A percentile compares a stretch with the other conserved stretches of the same genome.
phyloP scores from a whole-genome alignment of 2,888 invertebrate genomes.

The Gortyna flavago region DNA sequence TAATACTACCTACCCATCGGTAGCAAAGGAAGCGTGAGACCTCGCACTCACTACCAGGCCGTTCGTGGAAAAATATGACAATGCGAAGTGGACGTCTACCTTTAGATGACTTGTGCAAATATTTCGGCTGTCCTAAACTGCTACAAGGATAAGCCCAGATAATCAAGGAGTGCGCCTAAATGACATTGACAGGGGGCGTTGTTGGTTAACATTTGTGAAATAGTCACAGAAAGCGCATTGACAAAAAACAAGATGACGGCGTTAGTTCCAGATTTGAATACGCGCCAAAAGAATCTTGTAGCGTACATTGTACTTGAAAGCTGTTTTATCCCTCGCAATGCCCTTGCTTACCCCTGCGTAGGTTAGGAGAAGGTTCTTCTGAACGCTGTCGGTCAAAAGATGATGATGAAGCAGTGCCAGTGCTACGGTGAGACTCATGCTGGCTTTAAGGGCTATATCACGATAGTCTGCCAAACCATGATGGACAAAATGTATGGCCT shows the following conservation, averaged over 20 bases:
- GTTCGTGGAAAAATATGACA: constrained; percentile 47
- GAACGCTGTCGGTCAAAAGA: background rate
- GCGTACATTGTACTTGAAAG: too few species aligned
- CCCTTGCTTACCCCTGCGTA: background rate
- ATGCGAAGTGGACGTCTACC: background rate
- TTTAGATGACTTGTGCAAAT: background rate
- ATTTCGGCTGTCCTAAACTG: background rate
- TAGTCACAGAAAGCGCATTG: too few species aligned
- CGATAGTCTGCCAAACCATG: background rate
- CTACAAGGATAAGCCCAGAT: too few species aligned
- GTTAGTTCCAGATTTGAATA: too few species aligned
- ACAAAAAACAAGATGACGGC: too few species aligned
- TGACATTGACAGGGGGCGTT: too few species aligned
- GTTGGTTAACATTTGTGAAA: too few species aligned
- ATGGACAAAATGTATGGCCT: too few species aligned
- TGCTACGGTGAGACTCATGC: background rate
- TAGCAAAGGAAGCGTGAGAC: constrained; percentile 29
- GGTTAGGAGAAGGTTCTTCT: background rate
- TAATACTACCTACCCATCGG: background rate
- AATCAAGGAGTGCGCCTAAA: too few species aligned
- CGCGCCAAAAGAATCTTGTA: too few species aligned
- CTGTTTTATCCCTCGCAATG: too few species aligned
- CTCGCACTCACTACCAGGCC: constrained; percentile 33
- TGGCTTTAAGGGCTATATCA: background rate
- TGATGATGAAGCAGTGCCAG: background rate